Percentiles rank a stretch among this genome's conserved stretches.
phyloP scores from a whole-genome alignment of 2,888 invertebrate species.

The Antheraea assamensis region DNA sequence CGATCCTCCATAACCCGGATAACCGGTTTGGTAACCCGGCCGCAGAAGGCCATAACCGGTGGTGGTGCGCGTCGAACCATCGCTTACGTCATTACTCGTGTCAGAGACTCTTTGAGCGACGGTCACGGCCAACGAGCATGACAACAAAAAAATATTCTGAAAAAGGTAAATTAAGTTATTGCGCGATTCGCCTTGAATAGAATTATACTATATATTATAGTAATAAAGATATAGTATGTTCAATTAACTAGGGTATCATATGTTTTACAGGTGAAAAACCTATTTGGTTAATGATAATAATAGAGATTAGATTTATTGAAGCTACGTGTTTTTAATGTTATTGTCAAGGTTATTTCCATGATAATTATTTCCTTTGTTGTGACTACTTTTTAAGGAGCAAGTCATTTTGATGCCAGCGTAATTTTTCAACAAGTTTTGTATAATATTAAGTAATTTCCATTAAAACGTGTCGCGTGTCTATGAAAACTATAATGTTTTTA shows the following conservation, averaged over 20 bases:
- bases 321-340: slow-evolving; percentile 18
- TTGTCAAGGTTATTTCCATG: slow-evolving; percentile 11
- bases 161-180: slow-evolving; percentile 38
- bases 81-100: slow-evolving; percentile 46
- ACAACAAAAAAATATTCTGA: slow-evolving; percentile 58
- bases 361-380: slow-evolving; percentile 5
- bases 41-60: slow-evolving; percentile 66
- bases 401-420: not conserved
- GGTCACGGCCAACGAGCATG: slow-evolving; percentile 57
- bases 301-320: not conserved
- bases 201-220: not conserved
- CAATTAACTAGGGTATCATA: slow-evolving; percentile 6
- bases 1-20: slow-evolving; percentile 41
- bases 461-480: no score
- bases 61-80: slow-evolving; percentile 48
- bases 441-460: not conserved
- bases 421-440: not conserved
- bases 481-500: no score
- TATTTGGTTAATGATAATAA: slow-evolving; percentile 5
- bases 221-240: not conserved
- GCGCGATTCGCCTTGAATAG: slow-evolving; percentile 15
- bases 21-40: slow-evolving; percentile 48
- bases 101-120: slow-evolving; percentile 56
- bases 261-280: slow-evolving; percentile 8
- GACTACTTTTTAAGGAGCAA: not conserved